These are phyloP conservation scores for Euplexia lucipara DNA, from an alignment of 2,888 invertebrate genomes.

Conservation along the genomic window DNA sequence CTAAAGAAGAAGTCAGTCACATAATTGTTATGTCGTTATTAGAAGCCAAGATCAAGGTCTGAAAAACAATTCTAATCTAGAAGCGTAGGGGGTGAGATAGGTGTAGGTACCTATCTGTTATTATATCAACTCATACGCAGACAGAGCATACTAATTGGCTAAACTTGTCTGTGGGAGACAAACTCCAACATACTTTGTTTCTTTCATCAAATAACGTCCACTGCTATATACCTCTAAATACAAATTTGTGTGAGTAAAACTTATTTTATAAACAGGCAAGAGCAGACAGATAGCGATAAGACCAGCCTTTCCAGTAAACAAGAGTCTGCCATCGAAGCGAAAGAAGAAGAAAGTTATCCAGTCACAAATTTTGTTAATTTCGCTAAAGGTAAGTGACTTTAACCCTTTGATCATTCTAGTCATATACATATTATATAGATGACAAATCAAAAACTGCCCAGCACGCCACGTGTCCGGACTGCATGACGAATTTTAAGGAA, in stretches of 20 bases:
- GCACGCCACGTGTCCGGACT: no score
- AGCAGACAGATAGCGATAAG: slow-evolving; percentile 81
- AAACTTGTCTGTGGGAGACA: neutral
- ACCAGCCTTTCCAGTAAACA: slow-evolving; percentile 81
- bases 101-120: neutral
- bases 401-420: no score
- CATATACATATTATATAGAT: no score
- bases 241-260: neutral
- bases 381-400: slow-evolving; percentile 81
- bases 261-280: slow-evolving; percentile 67
- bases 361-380: slow-evolving; percentile 89
- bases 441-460: no score
- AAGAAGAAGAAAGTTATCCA: slow-evolving; percentile 76
- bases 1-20: no score
- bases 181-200: neutral
- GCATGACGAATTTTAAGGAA: no score
- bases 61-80: neutral
- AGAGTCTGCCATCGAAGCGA: slow-evolving; percentile 73
- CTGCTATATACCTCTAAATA: neutral
- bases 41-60: no score
- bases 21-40: no score
- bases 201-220: neutral
- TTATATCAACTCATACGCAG: neutral
- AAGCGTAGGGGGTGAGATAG: neutral
- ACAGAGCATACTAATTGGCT: neutral